phyloP scores from a whole-genome alignment of 2,797 vertebrate genomes.

The Meriones psammophilus region DNA sequence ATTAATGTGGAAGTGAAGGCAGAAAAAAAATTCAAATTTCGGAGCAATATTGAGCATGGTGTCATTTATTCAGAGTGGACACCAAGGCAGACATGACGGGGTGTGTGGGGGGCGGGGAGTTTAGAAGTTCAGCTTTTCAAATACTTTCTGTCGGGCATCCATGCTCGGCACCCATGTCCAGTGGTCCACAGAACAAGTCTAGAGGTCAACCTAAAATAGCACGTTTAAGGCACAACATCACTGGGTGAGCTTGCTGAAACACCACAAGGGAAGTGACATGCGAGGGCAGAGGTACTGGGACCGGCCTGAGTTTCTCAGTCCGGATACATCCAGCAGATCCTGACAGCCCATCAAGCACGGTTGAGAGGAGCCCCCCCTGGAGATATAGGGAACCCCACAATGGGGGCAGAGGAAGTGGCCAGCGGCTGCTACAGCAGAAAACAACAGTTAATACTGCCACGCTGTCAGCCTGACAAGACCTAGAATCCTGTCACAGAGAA shows the following conservation, averaged over 20 bases:
- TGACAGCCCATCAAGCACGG: background rate
- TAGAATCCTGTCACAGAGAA: background rate
- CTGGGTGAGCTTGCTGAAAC: background rate
- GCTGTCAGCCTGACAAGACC: background rate
- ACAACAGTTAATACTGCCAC: background rate
- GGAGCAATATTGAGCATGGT: background rate
- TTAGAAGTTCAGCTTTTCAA: constrained; percentile 51
- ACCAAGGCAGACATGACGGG: background rate
- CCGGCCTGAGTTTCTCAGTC: background rate
- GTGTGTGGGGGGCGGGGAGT: too few relatives aligned
- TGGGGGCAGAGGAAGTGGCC: background rate
- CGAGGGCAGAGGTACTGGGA: background rate
- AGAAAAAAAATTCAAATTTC: constrained; percentile 32
- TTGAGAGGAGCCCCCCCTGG: background rate
- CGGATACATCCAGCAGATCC: background rate
- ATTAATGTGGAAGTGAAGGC: background rate
- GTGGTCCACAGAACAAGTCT: constrained; percentile 12
- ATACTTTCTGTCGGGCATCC: background rate
- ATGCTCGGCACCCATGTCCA: background rate
- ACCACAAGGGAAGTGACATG: background rate
- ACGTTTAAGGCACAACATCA: background rate
- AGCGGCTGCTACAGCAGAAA: background rate
- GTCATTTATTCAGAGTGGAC: background rate
- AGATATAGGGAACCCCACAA: background rate
- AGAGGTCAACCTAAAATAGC: background rate